Base-by-base conservation (phyloP, 2,888 invertebrate species). In the Idaea dimidiata region DNA sequence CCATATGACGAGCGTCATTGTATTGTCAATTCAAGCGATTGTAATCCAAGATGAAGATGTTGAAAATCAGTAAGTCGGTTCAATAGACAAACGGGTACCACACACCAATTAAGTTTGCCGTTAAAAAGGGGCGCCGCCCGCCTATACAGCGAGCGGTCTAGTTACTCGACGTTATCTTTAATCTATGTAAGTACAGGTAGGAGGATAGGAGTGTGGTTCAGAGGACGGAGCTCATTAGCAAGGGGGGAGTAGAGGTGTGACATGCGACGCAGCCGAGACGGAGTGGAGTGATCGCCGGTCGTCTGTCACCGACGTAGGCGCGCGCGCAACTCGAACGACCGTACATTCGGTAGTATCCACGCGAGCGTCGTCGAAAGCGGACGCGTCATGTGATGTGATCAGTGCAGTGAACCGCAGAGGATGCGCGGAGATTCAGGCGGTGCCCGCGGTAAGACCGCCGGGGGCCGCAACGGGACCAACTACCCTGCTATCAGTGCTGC, bases 401-500 rank as follows among this genome's bases (percentile, higher is more conserved):
- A 75, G 82, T 82, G 83, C 68, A 76, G 80, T 84, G 84, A 71
- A 78, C 86, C 86, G 81, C 80, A 83, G 83, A 88, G 87, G 86
- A 92, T 91, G 92, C 89, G 91, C 75, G 91, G 92, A 71, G 91
- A 91, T 86, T 86, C 91, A 81, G 91, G 88, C 80, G 91, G 88
- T 77, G 87, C 86, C 66, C 84, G 88, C 75, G 83, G 85, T 78
- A 86, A 87, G 82, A 79, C 83, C 77, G 79, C 83, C 77, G 82
- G 82, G 73, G 81, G 80, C 74, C 77, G 81, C 72, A 81, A 80
- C 75, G 78, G 80, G 64, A 82, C 80, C 83, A 93, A 88, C 89
- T 97, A 97, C 93, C 96, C 96, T 84, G 94, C 96, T 78, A 96
- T 96, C 93, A 95, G 95, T 88, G 95, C 96, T 86, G 95, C 96